Base-by-base conservation (phyloP, 2,797 vertebrate genomes). In the Urophycis tenuis region DNA sequence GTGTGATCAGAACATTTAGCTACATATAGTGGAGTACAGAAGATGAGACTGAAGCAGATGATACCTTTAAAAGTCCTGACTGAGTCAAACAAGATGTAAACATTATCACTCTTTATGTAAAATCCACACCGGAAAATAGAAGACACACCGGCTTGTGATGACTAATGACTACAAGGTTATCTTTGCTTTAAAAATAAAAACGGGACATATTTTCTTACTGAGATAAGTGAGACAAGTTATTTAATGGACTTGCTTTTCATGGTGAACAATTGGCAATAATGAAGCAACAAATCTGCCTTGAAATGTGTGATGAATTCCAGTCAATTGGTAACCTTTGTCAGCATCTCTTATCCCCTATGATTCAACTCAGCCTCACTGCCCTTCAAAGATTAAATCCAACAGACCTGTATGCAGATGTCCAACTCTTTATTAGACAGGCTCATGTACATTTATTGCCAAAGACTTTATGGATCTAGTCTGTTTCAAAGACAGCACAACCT, bases 171-270 rank as follows among this genome's bases (percentile, higher is more conserved):
- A 22, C 19, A n/a, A 60, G 1, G 49, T n/a, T 60, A 49, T 25
- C 53, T 60, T 60, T 60, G 53, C 53, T 60, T 60, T 60, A 60
- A 19, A 60, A 60, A 60, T 60, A 25, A n/a, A 60, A 60, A 60
- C 2, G 22, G 22, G 19, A 60, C 39, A 41, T n/a, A 53, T 1
- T 22, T 22, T 45, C 12, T 45, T 17, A 45, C 41, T 45, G 41
- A 45, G 17, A 45, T 45, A 45, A 45, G 2, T 45, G 14, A 45
- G 1, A 45, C 3, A 34, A 3, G 10, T 49, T 22, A 49, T 49
- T 60, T 25, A 41, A 41, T 12, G 53, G 53, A n/a, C 53, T 60
- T 22, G 22, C 22, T 60, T 22, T 60, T 60, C 17, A 25, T 60
- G 53, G 22, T 25, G 8, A 60, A 60, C 22, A 60, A 53, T 53